Evolutionary conservation across 2,888 invertebrate species (phyloP).

Genomic region (Tuberolachnus salignus): DNA sequence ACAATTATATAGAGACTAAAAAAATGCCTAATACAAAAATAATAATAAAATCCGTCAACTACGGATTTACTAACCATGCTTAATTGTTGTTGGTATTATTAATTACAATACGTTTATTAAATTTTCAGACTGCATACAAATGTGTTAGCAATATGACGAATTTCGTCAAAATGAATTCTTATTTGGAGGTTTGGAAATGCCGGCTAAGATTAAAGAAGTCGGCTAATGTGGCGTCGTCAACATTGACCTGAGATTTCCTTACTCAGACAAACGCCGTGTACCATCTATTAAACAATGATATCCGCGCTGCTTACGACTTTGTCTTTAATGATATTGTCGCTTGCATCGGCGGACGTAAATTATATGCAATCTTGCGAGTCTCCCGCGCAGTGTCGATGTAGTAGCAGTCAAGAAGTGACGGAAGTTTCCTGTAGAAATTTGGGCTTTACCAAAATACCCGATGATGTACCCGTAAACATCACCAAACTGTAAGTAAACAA

Average conservation of each 20-base stretch:
- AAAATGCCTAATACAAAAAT: background rate
- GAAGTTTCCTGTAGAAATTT: slow-evolving; percentile 45
- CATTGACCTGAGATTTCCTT: slow-evolving; percentile 41
- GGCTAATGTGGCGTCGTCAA: slow-evolving; percentile 35
- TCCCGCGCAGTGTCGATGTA: slow-evolving; percentile 39
- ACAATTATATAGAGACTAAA: too few species aligned
- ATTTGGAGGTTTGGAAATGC: slow-evolving; percentile 49
- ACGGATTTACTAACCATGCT: background rate
- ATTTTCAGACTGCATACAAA: slow-evolving; percentile 1
- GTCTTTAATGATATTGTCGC: slow-evolving; percentile 35
- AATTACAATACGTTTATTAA: background rate
- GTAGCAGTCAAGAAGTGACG: slow-evolving; percentile 4
- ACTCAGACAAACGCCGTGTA: background rate
- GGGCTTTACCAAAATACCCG: slow-evolving; percentile 23
- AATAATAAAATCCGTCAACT: background rate
- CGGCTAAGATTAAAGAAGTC: slow-evolving; percentile 27
- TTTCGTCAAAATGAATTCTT: slow-evolving; percentile 31
- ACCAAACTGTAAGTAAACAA: slow-evolving; percentile 41
- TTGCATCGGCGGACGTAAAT: slow-evolving; percentile 20
- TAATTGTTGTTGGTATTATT: background rate
- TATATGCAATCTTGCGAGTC: slow-evolving; percentile 45
- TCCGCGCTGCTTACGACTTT: slow-evolving; percentile 29
- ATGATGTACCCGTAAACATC: slow-evolving; percentile 38
- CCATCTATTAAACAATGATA: slow-evolving; percentile 28
- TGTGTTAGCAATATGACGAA: slow-evolving; percentile 12